These are phyloP conservation scores for Notocelia uddmanniana DNA, from an alignment of 2,888 invertebrate species.

Conservation along the genomic window DNA sequence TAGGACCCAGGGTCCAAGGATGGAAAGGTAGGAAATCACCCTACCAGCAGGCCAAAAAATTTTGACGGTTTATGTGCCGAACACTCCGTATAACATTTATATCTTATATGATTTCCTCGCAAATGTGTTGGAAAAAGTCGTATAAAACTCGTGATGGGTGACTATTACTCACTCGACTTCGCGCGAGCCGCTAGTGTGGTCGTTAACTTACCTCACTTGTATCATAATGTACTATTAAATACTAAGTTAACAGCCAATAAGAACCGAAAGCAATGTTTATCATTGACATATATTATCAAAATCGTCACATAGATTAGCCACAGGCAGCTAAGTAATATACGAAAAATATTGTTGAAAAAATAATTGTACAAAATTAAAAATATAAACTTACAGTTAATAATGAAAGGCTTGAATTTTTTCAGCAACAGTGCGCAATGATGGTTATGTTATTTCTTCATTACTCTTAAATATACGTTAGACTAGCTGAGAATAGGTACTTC, in stretches of 20 bases:
- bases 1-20: too few species aligned
- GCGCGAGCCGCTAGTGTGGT: too few species aligned
- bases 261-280: slow-evolving; percentile 18
- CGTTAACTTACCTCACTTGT: too few species aligned
- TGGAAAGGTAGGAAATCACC: too few species aligned
- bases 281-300: slow-evolving; percentile 28
- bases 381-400: slow-evolving; percentile 52
- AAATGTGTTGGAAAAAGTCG: too few species aligned
- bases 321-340: slow-evolving; percentile 46
- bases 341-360: slow-evolving; percentile 58
- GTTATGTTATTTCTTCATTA: slow-evolving; percentile 77
- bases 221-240: too few species aligned
- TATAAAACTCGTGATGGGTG: too few species aligned
- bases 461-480: slow-evolving; percentile 79
- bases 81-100: too few species aligned
- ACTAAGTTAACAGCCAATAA: slow-evolving; percentile 11
- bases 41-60: too few species aligned
- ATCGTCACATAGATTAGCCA: slow-evolving; percentile 31
- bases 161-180: too few species aligned
- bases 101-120: too few species aligned
- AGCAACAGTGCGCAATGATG: slow-evolving; percentile 70
- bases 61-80: too few species aligned
- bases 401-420: slow-evolving; percentile 72
- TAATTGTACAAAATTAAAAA: slow-evolving; percentile 55
- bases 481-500: slow-evolving; percentile 76